These are phyloP conservation scores for Hapalemur alaotrensis DNA, from an alignment of 2,797 vertebrate genomes.

Conservation along the genomic window DNA sequence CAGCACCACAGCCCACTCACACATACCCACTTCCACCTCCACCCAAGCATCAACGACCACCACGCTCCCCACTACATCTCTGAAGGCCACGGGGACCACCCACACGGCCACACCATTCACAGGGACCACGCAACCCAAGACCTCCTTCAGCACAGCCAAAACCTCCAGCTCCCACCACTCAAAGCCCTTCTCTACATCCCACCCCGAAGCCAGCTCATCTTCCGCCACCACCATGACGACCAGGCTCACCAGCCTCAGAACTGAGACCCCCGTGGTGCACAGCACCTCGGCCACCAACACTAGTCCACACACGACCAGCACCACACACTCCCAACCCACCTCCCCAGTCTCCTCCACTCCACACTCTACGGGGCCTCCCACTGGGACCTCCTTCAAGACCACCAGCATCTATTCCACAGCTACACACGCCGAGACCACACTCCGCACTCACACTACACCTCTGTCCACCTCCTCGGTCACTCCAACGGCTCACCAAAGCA, in stretches of 20 bases:
- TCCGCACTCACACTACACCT: fast-evolving
- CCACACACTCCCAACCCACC: fast-evolving
- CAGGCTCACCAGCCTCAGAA: fast-evolving
- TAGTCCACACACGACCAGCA: fast-evolving
- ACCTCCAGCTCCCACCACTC: fast-evolving
- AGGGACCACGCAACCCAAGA: fast-evolving
- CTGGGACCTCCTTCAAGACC: fast-evolving
- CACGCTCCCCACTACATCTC: fast-evolving
- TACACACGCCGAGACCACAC: fast-evolving
- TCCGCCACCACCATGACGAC: fast-evolving
- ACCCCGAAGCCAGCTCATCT: fast-evolving
- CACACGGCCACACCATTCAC: fast-evolving
- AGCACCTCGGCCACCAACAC: fast-evolving
- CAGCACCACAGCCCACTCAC: fast-evolving
- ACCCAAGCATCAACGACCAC: fast-evolving
- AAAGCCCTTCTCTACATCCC: fast-evolving
- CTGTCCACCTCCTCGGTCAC: fast-evolving
- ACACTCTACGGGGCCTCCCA: fast-evolving
- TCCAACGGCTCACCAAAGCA: fast-evolving
- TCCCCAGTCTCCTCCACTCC: fast-evolving
- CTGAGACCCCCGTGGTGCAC: fast-evolving
- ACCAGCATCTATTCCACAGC: fast-evolving
- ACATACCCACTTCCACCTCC: fast-evolving
- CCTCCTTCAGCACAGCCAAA: not conserved
- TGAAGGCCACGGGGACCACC: fast-evolving